Evolutionary conservation across 2,888 invertebrate genomes (phyloP), one percentile per base, ranked within the genome.

Genomic region (Orchesellides sinensis): DNA sequence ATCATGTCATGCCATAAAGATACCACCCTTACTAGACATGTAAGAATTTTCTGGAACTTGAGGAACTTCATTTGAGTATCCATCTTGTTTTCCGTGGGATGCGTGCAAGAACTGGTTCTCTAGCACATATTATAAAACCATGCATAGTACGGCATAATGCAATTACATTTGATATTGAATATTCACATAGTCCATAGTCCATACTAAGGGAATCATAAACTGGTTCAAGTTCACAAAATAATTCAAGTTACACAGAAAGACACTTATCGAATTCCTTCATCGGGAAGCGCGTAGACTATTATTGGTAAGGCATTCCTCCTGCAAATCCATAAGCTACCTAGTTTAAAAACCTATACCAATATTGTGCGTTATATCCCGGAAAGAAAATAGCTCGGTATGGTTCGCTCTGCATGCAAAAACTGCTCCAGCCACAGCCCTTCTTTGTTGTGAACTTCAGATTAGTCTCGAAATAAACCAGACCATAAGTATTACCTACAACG

Each of bases 191-290:
- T n/a, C n/a, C n/a, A n/a, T n/a, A n/a, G n/a, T n/a, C 52, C 21
- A 52, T 21, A 52, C 40, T 19, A 49, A 12, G 32, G 10, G 3
- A 68, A 12, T 19, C 32, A n/a, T 45, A 49, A 65, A 65, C 47
- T 68, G 49, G 68, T 68, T 68, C 68, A 68, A 68, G 68, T 68
- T 68, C 68, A 68, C n/a, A n/a, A n/a, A n/a, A n/a, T n/a, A n/a
- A 65, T 32, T 29, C 45, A 40, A 5, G 8, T 2, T 32, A 10
- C 6, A 32, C 5, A 32, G 5, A 32, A 32, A 6, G 10, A 63
- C 29, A 68, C 35, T 29, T 27, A 1, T 12, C 21, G 23, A 70
- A 70, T 70, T 52, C 69, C 52, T 54, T 70, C 54, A 32, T 70
- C 69, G 49, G 68, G 49, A 19, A n/a, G 40, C n/a, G 40, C 40